phyloP scores from a whole-genome alignment of 1,140 invertebrate species.

The Procambarus virginalis region DNA sequence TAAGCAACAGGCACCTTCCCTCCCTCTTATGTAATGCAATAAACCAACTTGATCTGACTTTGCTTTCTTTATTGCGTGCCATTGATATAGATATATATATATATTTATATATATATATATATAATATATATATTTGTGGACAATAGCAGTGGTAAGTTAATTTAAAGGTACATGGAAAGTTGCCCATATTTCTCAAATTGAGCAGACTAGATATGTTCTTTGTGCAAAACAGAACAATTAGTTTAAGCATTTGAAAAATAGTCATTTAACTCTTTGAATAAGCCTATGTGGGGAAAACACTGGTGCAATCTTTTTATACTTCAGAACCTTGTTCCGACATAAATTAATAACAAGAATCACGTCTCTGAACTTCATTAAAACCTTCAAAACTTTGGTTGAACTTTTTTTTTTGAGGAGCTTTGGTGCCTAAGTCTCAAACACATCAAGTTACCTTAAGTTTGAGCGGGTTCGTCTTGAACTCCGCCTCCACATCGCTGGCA shows the following conservation, averaged over 20 bases:
- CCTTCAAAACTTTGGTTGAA: neutral
- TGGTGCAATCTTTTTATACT: neutral
- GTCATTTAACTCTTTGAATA: neutral
- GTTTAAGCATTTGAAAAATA: conserved; percentile 2
- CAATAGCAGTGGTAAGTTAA: conserved; percentile 17
- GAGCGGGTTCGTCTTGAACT: too few relatives aligned
- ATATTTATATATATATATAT: conserved; percentile 26
- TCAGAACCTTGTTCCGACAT: neutral
- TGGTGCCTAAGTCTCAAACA: neutral
- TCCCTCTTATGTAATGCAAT: conserved; percentile 10
- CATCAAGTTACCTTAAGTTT: neutral
- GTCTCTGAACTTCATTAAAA: neutral
- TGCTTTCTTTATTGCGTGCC: conserved; percentile 40
- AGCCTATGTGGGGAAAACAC: conserved; percentile 7
- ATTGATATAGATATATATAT: conserved; percentile 48
- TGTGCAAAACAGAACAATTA: conserved; percentile 18
- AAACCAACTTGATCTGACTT: conserved; percentile 7
- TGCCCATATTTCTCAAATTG: conserved; percentile 35
- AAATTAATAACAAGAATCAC: neutral
- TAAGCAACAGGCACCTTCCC: neutral
- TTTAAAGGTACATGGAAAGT: conserved; percentile 5
- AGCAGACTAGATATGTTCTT: conserved; percentile 57
- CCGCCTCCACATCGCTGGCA: too few relatives aligned
- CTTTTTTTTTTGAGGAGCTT: neutral
- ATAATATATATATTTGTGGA: conserved; percentile 28